Conservation (phyloP, 2,797 vertebrate species). For the Notolepis coatsorum region DNA sequence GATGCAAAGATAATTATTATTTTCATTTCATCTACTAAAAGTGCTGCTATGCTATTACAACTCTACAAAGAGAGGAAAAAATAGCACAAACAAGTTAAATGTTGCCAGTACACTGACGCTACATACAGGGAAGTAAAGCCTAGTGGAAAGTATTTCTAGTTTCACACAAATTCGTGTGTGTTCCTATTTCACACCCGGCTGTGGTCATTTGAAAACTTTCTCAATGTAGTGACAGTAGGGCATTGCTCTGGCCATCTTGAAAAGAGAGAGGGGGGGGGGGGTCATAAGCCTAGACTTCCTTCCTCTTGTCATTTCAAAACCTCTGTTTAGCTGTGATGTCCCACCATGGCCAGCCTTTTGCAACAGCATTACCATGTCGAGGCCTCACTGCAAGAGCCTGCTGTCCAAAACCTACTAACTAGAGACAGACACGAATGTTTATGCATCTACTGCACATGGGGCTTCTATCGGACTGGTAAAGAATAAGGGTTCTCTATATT, state of each 20-base stretch:
- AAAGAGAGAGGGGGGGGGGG: background rate
- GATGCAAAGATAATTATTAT: no score
- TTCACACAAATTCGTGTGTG: background rate
- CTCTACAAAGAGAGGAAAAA: background rate
- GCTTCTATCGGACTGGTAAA: no score
- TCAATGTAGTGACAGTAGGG: slow-evolving; percentile 7
- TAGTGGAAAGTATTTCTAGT: background rate
- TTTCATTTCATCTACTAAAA: no score
- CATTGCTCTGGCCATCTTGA: background rate
- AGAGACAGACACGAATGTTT: background rate
- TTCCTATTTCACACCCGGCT: slow-evolving; percentile 10
- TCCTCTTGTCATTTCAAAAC: background rate
- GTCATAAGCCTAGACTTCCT: background rate
- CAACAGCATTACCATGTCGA: background rate
- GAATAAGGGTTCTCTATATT: no score
- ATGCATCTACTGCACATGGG: background rate
- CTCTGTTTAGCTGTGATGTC: background rate
- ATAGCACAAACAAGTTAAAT: background rate
- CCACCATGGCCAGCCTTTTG: background rate
- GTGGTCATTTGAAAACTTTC: slow-evolving; percentile 1
- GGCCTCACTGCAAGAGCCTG: background rate
- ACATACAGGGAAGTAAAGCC: slow-evolving; percentile 1
- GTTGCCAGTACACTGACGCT: background rate
- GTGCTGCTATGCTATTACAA: background rate
- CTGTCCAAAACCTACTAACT: background rate